Conservation (phyloP, 2,113 vertebrate genomes). For the Plestiodon gilberti region DNA sequence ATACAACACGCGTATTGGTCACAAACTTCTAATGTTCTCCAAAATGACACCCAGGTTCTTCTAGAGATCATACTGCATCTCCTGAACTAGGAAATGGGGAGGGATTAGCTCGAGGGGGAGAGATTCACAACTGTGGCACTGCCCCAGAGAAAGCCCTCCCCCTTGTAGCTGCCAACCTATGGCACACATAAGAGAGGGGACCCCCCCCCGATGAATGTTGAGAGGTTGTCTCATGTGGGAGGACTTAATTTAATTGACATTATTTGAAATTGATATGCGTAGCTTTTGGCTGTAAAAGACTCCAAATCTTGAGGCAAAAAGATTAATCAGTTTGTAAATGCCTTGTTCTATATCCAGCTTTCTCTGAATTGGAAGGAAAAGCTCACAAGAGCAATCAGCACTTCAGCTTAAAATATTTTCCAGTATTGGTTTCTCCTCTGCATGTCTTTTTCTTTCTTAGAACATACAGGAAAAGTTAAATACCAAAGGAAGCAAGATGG, state of each 20-base stretch:
- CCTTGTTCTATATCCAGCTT: not conserved
- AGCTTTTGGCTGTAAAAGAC: not conserved
- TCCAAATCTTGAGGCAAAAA: not conserved
- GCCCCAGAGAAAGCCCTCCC: no score
- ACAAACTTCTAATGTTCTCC: not conserved
- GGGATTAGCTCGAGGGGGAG: no score
- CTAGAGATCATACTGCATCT: not conserved
- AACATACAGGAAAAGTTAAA: conserved; percentile 18
- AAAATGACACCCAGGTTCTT: not conserved
- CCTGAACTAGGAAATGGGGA: not conserved
- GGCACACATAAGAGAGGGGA: no score
- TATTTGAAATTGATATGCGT: not conserved
- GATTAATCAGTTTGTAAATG: not conserved
- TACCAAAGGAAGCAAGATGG: conserved; percentile 37
- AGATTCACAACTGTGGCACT: no score
- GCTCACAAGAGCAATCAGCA: not conserved
- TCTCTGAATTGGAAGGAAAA: conserved; percentile 13
- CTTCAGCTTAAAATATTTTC: conserved; percentile 20
- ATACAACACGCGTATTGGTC: not conserved
- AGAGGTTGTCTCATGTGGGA: no score
- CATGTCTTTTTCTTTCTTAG: conserved; percentile 23
- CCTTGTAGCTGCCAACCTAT: no score
- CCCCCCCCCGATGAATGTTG: no score
- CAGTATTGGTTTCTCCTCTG: conserved; percentile 25
- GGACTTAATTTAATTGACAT: no score